Evolutionary conservation across 2,888 invertebrate species (phyloP).

Genomic region (Chromoteleia sp.): DNA sequence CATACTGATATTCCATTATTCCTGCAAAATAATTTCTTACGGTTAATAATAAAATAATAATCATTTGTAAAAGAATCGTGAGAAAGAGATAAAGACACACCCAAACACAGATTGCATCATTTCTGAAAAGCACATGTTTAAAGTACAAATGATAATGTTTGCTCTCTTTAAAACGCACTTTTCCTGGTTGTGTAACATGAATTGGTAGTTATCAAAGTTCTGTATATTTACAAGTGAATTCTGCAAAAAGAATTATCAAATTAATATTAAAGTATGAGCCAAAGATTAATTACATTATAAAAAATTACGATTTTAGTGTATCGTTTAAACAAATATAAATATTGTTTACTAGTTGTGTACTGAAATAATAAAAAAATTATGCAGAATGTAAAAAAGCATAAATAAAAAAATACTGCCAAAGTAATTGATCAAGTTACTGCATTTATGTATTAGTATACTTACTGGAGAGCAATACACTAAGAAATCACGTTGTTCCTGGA

Average conservation of each 20-base stretch:
- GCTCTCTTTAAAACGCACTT: constrained; percentile 86
- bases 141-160: constrained; percentile 89
- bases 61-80: no score
- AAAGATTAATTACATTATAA: not conserved
- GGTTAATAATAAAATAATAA: no score
- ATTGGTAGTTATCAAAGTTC: constrained; percentile 73
- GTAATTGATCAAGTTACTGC: no score
- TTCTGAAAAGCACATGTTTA: constrained; percentile 86
- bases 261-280: not conserved
- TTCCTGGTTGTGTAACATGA: constrained; percentile 73
- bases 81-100: constrained; percentile 66
- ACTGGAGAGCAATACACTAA: not conserved
- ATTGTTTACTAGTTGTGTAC: no score
- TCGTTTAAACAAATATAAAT: not conserved
- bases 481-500: not conserved
- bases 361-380: not conserved
- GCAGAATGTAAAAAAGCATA: not conserved
- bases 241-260: not conserved
- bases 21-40: constrained; percentile 1
- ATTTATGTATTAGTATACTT: not conserved
- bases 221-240: not conserved
- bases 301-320: constrained; percentile 1
- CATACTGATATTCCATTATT: constrained; percentile 2
- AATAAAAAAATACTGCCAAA: no score
- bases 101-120: constrained; percentile 81